Evolutionary conservation across 2,797 vertebrate genomes (phyloP), one percentile per base, ranked within the genome.

Genomic region (Meriones psammophilus): DNA sequence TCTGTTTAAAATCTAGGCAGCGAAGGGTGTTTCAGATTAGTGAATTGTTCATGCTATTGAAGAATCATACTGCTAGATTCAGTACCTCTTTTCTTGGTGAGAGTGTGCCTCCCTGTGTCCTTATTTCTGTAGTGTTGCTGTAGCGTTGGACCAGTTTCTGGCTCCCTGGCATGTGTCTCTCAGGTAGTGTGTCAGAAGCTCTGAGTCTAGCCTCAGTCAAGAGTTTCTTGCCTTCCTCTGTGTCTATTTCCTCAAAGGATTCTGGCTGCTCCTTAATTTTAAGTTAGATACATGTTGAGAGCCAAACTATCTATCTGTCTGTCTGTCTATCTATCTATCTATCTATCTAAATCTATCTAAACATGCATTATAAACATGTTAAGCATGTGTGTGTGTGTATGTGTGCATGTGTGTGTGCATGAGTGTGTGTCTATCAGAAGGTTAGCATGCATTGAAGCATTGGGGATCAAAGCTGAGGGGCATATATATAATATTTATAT

Each of bases 201-300:
- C 1, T 68, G 6, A 62, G 42, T 86, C 85, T 71, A 68, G 6
- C 73, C 84, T 89, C 54, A 62, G 20, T 10, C 93, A n/a, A 64
- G 17, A 7, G 13, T 0, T 80, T 84, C 58, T 60, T 93, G 6
- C 30, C 24, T 74, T 62, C n/a, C 30, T 92, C 3, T 24, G 5
- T 46, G 24, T 78, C 62, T 89, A 0, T 90, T 84, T 92, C 77
- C 33, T 26, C 24, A 92, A 64, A 90, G 20, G 7, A 66, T 85
- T 88, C 76, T 81, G 56, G 30, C 5, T 36, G 88, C 84, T 58
- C 7, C 36, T 79, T 60, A 92, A 64, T 89, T 93, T 95, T 95
- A 85, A 90, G 14, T 74, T 77, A 85, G 64, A n/a, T 12, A 10
- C 60, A 42, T 78, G 33, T 76, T 83, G 24, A 89, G 33, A 56